These are phyloP conservation scores for Xestia ashworthii DNA, from an alignment of 2,888 invertebrate genomes.

Conservation along the genomic window DNA sequence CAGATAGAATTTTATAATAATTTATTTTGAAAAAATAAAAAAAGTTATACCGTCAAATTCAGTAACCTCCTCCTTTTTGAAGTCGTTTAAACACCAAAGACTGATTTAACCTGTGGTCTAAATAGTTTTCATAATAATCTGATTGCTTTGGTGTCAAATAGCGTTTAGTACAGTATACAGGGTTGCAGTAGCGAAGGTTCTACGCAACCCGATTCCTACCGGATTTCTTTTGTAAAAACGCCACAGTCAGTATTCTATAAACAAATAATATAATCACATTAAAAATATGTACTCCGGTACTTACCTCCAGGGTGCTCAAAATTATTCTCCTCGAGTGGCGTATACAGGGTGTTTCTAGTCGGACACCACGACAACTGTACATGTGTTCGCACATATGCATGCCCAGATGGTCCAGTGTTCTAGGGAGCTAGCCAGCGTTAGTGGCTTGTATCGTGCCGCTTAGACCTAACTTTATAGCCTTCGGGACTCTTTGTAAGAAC, in stretches of 20 bases:
- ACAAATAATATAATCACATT: no score
- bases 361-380: slow-evolving; percentile 57
- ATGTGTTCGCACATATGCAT: slow-evolving; percentile 77
- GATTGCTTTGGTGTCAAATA: neutral
- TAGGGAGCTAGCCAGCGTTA: slow-evolving; percentile 60
- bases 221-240: no score
- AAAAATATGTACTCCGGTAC: no score
- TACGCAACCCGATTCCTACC: no score
- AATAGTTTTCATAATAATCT: neutral
- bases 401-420: slow-evolving; percentile 77
- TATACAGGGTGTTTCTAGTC: slow-evolving; percentile 43
- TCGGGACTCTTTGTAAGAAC: slow-evolving; percentile 70
- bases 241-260: no score
- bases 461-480: slow-evolving; percentile 69
- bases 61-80: no score
- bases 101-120: neutral
- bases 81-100: neutral
- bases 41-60: no score
- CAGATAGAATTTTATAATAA: neutral
- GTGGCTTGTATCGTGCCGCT: slow-evolving; percentile 74
- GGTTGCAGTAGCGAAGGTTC: no score
- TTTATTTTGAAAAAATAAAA: neutral
- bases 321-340: neutral
- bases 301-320: neutral
- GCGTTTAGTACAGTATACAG: no score